phyloP scores from a whole-genome alignment of 2,888 invertebrate species.

The Eristalis tenax region DNA sequence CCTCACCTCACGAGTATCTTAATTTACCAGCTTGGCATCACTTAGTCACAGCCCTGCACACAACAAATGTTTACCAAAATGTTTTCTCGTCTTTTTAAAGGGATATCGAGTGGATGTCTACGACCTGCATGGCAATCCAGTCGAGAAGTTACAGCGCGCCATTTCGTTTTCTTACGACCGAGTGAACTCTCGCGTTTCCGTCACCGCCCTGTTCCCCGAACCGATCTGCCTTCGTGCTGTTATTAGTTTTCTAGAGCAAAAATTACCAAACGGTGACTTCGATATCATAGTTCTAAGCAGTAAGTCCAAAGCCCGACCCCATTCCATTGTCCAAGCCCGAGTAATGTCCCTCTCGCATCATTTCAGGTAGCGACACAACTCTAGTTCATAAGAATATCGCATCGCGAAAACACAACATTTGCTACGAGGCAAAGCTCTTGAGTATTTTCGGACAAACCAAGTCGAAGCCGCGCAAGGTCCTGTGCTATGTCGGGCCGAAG shows the following conservation, averaged over 20 bases:
- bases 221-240: conserved; percentile 92
- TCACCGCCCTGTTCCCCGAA: conserved; percentile 89
- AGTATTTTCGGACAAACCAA: conserved; percentile 82
- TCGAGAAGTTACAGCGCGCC: conserved; percentile 83
- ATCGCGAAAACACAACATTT: conserved; percentile 91
- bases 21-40: background rate
- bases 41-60: background rate
- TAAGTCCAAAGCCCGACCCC: conserved; percentile 82
- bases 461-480: conserved; percentile 91
- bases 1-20: too few relatives aligned
- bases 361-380: conserved; percentile 88
- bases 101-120: conserved; percentile 85
- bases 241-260: conserved; percentile 88
- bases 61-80: conserved; percentile 1
- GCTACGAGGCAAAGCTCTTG: conserved; percentile 91
- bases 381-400: conserved; percentile 93
- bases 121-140: conserved; percentile 84
- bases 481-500: conserved; percentile 94
- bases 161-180: conserved; percentile 89
- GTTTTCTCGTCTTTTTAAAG: conserved; percentile 79
- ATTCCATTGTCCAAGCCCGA: background rate
- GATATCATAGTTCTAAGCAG: conserved; percentile 95
- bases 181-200: conserved; percentile 88
- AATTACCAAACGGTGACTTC: conserved; percentile 93
- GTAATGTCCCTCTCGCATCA: background rate